Percentiles rank a stretch among this genome's conserved stretches.
Evolutionary conservation across 2,797 vertebrate species (phyloP).

Genomic region (Zenarchopterus dispar): DNA sequence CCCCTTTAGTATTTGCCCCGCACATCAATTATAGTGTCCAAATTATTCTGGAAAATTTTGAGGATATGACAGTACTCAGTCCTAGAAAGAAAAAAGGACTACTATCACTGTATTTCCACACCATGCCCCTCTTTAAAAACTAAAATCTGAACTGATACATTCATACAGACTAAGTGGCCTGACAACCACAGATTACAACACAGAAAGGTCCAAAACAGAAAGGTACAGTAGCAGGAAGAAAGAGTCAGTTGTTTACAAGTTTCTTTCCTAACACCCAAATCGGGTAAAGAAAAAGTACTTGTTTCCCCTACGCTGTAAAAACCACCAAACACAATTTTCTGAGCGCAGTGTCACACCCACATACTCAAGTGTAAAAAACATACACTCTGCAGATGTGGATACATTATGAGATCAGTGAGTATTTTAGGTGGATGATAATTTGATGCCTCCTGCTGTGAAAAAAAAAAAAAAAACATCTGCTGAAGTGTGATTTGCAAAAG

Average conservation of each 20-base stretch:
- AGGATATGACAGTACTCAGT: background rate
- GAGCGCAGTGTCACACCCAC: too few species aligned
- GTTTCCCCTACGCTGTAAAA: too few species aligned
- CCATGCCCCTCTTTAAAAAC: background rate
- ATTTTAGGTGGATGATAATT: too few species aligned
- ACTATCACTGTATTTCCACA: background rate
- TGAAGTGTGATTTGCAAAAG: too few species aligned
- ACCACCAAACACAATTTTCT: too few species aligned
- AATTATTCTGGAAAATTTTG: background rate
- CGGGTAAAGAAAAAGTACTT: background rate
- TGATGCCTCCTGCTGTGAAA: too few species aligned
- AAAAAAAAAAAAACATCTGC: too few species aligned
- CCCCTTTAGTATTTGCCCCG: background rate
- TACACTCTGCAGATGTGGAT: too few species aligned
- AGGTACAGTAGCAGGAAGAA: background rate
- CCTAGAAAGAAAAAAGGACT: background rate
- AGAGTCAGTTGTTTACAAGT: too few species aligned
- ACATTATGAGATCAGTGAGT: too few species aligned
- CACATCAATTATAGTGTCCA: background rate
- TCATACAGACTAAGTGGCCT: background rate
- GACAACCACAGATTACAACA: background rate
- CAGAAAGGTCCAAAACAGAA: background rate
- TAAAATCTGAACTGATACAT: constrained; percentile 1
- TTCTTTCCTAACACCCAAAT: background rate
- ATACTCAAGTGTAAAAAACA: too few species aligned